A percentile compares a stretch with the other conserved stretches of the same genome.
Evolutionary conservation across 2,888 invertebrate species (phyloP).

Genomic region (Rhimphoctona megacephalus): DNA sequence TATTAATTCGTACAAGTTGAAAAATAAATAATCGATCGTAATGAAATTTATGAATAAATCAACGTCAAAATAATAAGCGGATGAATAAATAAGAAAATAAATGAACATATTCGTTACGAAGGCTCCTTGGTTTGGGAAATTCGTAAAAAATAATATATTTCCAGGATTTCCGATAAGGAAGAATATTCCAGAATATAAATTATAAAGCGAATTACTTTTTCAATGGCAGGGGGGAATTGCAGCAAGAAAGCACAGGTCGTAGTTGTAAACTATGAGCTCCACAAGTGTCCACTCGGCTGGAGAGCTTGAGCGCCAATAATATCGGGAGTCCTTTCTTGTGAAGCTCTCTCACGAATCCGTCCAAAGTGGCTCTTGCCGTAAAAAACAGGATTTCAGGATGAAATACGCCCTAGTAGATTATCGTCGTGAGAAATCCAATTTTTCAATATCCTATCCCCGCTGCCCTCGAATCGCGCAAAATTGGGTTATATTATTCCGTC

Average conservation of each 20-base stretch:
- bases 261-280: conserved; percentile 69
- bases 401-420: conserved; percentile 57
- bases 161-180: background rate
- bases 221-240: conserved; percentile 20
- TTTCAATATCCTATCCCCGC: conserved; percentile 50
- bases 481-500: conserved; percentile 37
- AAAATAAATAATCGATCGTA: background rate
- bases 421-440: conserved; percentile 54
- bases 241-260: conserved; percentile 33
- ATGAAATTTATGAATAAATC: background rate
- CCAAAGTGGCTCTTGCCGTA: conserved; percentile 57
- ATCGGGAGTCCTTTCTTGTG: conserved; percentile 55
- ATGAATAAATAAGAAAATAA: background rate
- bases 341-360: conserved; percentile 37
- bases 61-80: too few species aligned
- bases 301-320: conserved; percentile 67
- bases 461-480: background rate
- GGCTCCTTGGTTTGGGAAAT: background rate
- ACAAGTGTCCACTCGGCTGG: conserved; percentile 70
- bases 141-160: background rate
- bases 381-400: conserved; percentile 61
- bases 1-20: background rate
- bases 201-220: conserved; percentile 37
- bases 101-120: background rate
- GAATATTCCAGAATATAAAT: conserved; percentile 31